Percentiles rank a stretch among this genome's conserved stretches.
phyloP scores from a whole-genome alignment of 2,113 vertebrate species.

The Mastomys natalensis region DNA sequence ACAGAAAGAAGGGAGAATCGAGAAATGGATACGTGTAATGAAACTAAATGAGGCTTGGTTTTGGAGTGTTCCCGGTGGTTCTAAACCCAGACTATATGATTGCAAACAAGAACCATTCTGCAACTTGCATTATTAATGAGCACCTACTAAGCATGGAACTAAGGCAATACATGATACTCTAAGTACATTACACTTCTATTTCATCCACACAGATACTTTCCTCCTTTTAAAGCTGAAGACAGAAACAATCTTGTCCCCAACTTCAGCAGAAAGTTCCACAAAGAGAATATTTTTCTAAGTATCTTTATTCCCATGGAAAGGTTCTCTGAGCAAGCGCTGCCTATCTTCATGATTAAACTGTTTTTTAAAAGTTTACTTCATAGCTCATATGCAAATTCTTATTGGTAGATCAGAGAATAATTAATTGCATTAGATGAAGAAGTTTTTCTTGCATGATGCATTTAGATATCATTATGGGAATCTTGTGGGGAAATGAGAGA shows the following conservation, averaged over 20 bases:
- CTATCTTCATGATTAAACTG: background rate
- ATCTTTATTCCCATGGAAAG: background rate
- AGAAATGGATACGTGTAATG: background rate
- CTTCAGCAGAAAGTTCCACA: background rate
- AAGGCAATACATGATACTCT: background rate
- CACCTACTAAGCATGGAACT: background rate
- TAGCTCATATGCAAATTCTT: background rate
- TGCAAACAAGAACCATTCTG: background rate
- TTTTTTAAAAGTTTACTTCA: background rate
- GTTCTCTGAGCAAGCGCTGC: background rate
- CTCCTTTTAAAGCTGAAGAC: background rate
- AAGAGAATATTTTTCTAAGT: background rate
- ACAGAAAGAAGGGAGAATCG: background rate
- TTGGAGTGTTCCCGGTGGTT: background rate
- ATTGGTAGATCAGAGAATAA: background rate
- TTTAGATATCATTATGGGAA: background rate
- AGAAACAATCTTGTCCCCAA: background rate
- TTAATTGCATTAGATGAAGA: background rate
- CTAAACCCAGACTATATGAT: background rate
- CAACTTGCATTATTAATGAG: background rate
- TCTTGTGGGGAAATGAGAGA: background rate
- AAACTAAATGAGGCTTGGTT: background rate
- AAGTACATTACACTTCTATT: background rate
- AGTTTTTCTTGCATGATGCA: conserved; percentile 1
- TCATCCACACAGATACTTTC: background rate